These are phyloP conservation scores for Aegotheles bennettii DNA, from an alignment of 2,113 vertebrate species.

Conservation along the genomic window DNA sequence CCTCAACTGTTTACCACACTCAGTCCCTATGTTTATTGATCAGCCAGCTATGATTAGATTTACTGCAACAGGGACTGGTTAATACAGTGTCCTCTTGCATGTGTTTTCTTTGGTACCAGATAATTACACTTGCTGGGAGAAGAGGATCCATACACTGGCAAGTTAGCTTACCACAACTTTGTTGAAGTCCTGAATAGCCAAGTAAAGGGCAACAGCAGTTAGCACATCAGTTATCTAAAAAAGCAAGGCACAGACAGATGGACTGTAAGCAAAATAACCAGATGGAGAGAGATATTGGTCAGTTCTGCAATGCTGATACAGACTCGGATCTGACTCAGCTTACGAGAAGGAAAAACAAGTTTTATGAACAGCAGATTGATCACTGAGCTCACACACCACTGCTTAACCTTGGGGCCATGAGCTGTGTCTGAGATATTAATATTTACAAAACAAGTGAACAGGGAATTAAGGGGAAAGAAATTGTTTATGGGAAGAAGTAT, in stretches of 20 bases:
- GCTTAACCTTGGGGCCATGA: neutral
- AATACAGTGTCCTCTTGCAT: neutral
- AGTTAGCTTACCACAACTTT: conserved; percentile 87
- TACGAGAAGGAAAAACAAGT: neutral
- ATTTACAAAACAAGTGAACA: neutral
- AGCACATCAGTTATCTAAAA: conserved; percentile 87
- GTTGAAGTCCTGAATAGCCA: conserved; percentile 91
- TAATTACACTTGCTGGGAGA: neutral
- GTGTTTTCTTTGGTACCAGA: neutral
- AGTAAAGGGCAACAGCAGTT: conserved; percentile 90
- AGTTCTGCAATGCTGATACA: neutral
- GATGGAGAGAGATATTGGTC: neutral
- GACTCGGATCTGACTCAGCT: neutral
- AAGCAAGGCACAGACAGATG: neutral
- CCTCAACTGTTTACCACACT: neutral
- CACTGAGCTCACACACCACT: neutral
- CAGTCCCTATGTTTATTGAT: neutral
- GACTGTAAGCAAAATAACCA: neutral
- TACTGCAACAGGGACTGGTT: neutral
- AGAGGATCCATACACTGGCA: neutral
- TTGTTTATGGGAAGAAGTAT: neutral
- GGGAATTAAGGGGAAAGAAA: neutral
- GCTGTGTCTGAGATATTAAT: neutral
- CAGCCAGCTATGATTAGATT: neutral
- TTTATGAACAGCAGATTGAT: neutral